These are phyloP conservation scores for Linyphia triangularis DNA, from an alignment of 2,888 invertebrate genomes.

Conservation along the genomic window DNA sequence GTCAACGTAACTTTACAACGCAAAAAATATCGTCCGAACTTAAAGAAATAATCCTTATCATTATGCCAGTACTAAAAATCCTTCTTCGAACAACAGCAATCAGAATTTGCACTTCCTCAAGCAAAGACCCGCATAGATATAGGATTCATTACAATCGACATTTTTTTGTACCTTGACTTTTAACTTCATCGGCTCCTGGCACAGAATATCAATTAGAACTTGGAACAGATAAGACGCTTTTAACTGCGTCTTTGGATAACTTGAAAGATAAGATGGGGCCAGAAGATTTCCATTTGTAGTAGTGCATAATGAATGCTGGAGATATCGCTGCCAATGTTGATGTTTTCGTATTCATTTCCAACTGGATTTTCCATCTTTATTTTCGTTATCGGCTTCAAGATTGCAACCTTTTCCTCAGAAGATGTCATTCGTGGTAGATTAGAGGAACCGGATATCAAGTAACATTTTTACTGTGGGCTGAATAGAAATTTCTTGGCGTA, in stretches of 20 bases:
- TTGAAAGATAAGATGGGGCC: background rate
- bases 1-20: too few species aligned
- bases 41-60: too few species aligned
- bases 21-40: too few species aligned
- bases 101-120: constrained; percentile 30
- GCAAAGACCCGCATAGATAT: constrained; percentile 35
- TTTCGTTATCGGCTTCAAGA: background rate
- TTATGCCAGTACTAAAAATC: too few species aligned
- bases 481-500: constrained; percentile 8
- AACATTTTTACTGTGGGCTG: background rate
- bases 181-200: constrained; percentile 20
- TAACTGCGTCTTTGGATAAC: constrained; percentile 38
- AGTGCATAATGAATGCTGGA: constrained; percentile 8
- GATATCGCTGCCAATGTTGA: background rate
- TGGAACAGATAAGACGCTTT: constrained; percentile 16
- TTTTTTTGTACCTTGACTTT: constrained; percentile 26
- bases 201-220: constrained; percentile 67
- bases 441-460: constrained; percentile 16
- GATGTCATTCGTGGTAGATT: constrained; percentile 8
- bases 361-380: constrained; percentile 10
- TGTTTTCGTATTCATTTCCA: constrained; percentile 4
- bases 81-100: too few species aligned
- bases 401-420: background rate
- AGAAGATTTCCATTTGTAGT: constrained; percentile 1
- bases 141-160: constrained; percentile 48